A percentile compares a stretch with the other conserved stretches of the same genome.
Conservation (phyloP, 2,888 invertebrate species). For the Molorchus minor region DNA sequence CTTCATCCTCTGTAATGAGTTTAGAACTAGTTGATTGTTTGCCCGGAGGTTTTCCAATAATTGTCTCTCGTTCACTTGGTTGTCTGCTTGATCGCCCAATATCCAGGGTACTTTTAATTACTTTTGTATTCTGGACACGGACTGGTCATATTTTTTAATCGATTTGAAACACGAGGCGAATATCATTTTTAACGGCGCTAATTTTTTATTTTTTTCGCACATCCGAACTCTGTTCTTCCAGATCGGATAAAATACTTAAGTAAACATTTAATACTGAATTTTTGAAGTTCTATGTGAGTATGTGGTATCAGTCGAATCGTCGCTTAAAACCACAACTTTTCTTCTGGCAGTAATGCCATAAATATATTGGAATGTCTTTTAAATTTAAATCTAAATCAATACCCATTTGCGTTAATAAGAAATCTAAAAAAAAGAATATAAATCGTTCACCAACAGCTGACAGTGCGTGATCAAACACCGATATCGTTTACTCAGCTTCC, state of each 20-base stretch:
- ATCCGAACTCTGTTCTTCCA: no score
- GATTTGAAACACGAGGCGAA: no score
- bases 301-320: no score
- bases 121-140: conserved; percentile 1
- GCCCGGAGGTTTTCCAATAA: neutral
- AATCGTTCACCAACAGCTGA: neutral
- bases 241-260: no score
- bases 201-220: no score
- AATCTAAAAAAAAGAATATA: no score
- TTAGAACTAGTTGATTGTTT: conserved; percentile 5
- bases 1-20: neutral
- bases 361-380: neutral
- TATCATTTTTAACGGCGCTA: no score
- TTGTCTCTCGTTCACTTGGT: conserved; percentile 9
- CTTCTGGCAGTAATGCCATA: no score
- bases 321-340: no score
- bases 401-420: conserved; percentile 6
- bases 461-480: conserved; percentile 3
- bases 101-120: conserved; percentile 11
- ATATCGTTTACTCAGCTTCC: neutral
- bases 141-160: no score
- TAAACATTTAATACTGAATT: no score
- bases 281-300: no score
- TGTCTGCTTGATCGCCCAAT: neutral
- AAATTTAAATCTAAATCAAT: conserved; percentile 2